phyloP scores from a whole-genome alignment of 2,888 invertebrate species.

The Eilema caniola region DNA sequence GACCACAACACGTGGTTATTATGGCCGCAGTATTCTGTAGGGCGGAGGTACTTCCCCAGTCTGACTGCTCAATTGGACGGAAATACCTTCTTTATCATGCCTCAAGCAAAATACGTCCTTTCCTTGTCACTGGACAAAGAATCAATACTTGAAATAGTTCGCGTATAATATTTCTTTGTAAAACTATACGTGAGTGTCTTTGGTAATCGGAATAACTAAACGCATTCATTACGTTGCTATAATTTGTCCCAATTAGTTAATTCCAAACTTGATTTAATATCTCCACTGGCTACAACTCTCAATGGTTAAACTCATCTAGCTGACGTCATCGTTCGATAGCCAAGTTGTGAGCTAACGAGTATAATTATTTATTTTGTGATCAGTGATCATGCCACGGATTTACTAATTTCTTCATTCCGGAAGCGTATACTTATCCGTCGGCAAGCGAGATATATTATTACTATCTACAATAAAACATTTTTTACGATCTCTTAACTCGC shows the following conservation, averaged over 20 bases:
- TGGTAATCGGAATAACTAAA: conserved; percentile 21
- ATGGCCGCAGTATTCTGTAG: too few species aligned
- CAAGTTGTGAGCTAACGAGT: conserved; percentile 34
- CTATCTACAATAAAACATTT: conserved; percentile 61
- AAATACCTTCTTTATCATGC: too few species aligned
- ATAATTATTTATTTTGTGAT: conserved; percentile 40
- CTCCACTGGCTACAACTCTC: not conserved
- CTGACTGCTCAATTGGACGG: too few species aligned
- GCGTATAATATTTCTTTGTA: not conserved
- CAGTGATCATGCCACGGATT: conserved; percentile 39
- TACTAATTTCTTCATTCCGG: conserved; percentile 55
- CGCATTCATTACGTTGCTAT: not conserved
- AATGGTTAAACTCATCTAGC: conserved; percentile 20
- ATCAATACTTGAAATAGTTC: too few species aligned
- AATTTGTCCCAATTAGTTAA: conserved; percentile 6
- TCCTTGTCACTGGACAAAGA: not conserved
- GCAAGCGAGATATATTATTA: conserved; percentile 66
- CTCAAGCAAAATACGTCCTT: not conserved
- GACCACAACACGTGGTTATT: too few species aligned
- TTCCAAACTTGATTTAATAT: conserved; percentile 7
- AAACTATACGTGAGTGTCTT: not conserved
- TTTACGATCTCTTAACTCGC: conserved; percentile 55
- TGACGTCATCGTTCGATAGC: conserved; percentile 20
- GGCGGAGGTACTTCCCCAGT: too few species aligned
- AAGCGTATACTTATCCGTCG: conserved; percentile 50